These are phyloP conservation scores for Dendrophyllia cribrosa DNA, from an alignment of 64 coral and sea anemone genomes.

Conservation along the genomic window DNA sequence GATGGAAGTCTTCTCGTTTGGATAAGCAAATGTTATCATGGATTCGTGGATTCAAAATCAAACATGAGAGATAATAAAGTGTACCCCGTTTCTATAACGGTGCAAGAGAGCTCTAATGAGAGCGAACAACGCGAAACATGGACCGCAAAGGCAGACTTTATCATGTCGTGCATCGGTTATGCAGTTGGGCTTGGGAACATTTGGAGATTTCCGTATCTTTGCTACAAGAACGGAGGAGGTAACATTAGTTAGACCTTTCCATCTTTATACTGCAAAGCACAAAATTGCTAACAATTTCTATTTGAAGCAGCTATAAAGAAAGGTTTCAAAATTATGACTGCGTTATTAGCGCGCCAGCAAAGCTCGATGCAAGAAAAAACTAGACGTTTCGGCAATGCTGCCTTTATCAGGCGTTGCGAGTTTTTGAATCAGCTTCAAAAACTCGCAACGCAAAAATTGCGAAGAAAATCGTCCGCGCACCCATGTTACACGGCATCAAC, in stretches of 20 bases:
- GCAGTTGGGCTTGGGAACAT: constrained; percentile 4
- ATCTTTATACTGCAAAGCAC: not conserved
- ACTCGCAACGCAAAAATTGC: too few species aligned
- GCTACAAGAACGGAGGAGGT: constrained; percentile 36
- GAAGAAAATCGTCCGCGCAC: too few species aligned
- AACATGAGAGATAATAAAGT: not conserved
- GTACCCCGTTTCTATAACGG: constrained; percentile 8
- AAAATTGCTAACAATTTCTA: not conserved
- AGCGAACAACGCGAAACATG: constrained; percentile 28
- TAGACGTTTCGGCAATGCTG: too few species aligned
- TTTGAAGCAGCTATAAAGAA: too few species aligned
- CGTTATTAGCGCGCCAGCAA: too few species aligned
- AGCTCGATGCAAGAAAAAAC: too few species aligned
- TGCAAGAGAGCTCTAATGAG: not conserved
- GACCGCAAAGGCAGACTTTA: constrained; percentile 11
- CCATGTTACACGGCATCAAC: too few species aligned
- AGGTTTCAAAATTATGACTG: too few species aligned
- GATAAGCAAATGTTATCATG: not conserved
- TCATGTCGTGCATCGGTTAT: constrained; percentile 19
- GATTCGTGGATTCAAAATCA: not conserved
- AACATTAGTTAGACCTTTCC: not conserved
- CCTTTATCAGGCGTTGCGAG: too few species aligned
- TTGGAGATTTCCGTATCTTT: constrained; percentile 40
- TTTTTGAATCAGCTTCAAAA: too few species aligned
- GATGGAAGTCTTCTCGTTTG: not conserved